Evolutionary conservation across 2,797 vertebrate species (phyloP).

Genomic region (Alouatta caraya): DNA sequence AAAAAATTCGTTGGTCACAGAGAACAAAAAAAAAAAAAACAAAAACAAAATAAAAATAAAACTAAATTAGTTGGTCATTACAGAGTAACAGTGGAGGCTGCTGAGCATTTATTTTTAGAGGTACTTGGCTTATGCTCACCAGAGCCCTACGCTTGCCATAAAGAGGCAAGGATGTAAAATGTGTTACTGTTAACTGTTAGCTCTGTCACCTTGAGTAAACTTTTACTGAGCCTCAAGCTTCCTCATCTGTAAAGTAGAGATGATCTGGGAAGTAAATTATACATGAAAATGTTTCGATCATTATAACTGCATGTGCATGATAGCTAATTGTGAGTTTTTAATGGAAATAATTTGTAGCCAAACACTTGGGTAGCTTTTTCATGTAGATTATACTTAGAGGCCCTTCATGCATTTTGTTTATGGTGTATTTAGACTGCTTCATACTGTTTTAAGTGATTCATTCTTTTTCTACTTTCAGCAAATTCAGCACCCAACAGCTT

Average conservation of each 20-base stretch:
- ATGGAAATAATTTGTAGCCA: not conserved
- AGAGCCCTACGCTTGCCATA: not conserved
- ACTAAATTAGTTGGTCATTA: not conserved
- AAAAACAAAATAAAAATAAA: too few relatives aligned
- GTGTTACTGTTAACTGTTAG: not conserved
- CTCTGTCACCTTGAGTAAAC: not conserved
- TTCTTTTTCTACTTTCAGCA: slow-evolving; percentile 85
- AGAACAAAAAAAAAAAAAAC: too few relatives aligned
- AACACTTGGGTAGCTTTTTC: not conserved
- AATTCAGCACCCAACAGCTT: slow-evolving; percentile 99
- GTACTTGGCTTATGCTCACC: not conserved
- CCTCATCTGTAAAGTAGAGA: not conserved
- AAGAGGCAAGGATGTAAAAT: not conserved
- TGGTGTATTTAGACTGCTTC: not conserved
- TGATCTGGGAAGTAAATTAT: not conserved
- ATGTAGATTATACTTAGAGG: not conserved
- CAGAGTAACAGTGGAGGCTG: not conserved
- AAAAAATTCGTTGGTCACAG: too few relatives aligned
- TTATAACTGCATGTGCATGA: not conserved
- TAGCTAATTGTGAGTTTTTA: not conserved
- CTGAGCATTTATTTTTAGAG: not conserved
- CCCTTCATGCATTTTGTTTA: not conserved
- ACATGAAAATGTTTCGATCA: not conserved
- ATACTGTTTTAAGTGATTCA: not conserved
- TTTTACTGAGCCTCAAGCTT: not conserved